These are phyloP conservation scores for Argya squamiceps DNA, from an alignment of 2,797 vertebrate species.

Conservation along the genomic window DNA sequence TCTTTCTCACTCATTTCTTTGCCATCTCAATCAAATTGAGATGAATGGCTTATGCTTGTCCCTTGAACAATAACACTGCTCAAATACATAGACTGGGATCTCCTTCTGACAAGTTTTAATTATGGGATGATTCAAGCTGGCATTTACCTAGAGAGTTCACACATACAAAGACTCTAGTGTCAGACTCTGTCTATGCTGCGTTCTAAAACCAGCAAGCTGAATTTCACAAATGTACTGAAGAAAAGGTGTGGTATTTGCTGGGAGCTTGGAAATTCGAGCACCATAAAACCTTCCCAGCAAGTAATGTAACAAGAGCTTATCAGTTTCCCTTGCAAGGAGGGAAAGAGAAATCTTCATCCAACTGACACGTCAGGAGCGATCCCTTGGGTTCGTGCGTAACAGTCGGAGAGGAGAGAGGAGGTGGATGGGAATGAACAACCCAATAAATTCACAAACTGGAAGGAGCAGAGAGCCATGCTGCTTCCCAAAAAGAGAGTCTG, in stretches of 20 bases:
- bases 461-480: not conserved
- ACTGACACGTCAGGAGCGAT: fast-evolving
- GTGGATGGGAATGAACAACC: not conserved
- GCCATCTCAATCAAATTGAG: constrained; percentile 24
- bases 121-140: constrained; percentile 8
- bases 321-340: not conserved
- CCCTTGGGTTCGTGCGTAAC: fast-evolving
- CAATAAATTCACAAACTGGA: not conserved
- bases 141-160: constrained; percentile 30
- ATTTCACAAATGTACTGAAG: not conserved
- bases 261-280: not conserved
- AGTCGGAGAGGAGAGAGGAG: not conserved
- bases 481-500: not conserved
- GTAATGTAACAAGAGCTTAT: not conserved
- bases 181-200: not conserved
- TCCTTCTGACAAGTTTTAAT: constrained; percentile 39
- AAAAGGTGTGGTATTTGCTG: not conserved
- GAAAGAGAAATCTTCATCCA: not conserved
- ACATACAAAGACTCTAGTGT: not conserved
- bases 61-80: constrained; percentile 1
- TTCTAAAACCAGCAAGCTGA: not conserved
- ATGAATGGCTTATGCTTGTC: not conserved
- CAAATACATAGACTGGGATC: not conserved
- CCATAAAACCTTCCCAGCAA: not conserved
- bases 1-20: constrained; percentile 46